Conservation (phyloP, 2,113 vertebrate genomes). For the Cyphomyrus plagiostoma region DNA sequence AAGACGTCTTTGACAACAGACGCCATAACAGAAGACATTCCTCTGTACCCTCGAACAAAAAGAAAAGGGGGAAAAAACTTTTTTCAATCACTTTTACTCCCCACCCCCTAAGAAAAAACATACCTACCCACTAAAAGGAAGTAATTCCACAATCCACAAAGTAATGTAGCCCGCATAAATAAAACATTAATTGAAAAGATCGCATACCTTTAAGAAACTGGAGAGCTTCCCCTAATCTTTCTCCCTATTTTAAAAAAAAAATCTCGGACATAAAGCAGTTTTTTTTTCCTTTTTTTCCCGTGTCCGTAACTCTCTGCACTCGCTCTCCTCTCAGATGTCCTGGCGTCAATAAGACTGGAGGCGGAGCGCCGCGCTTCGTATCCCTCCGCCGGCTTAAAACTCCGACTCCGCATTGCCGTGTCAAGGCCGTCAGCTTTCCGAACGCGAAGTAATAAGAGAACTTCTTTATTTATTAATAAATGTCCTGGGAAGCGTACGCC, state of each 20-base stretch:
- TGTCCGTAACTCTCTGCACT: slow-evolving; percentile 31
- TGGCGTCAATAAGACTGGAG: slow-evolving; percentile 54
- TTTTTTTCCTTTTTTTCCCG: slow-evolving; percentile 32
- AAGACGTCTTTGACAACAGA: neutral
- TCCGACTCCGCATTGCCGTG: slow-evolving; percentile 26
- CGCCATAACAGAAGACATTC: slow-evolving; percentile 22
- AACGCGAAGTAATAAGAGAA: slow-evolving; percentile 15
- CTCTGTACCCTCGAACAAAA: slow-evolving; percentile 25
- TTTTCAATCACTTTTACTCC: slow-evolving; percentile 55
- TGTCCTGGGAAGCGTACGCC: neutral
- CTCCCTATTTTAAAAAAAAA: slow-evolving; percentile 10
- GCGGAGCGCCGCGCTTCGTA: slow-evolving; percentile 48
- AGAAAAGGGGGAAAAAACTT: slow-evolving; percentile 28
- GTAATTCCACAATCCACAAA: slow-evolving; percentile 17
- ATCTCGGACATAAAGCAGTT: slow-evolving; percentile 37
- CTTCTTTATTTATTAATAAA: slow-evolving; percentile 19
- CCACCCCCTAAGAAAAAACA: slow-evolving; percentile 42
- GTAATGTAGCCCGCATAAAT: neutral
- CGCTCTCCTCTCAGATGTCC: slow-evolving; percentile 31
- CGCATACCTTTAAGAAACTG: slow-evolving; percentile 42
- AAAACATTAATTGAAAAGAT: neutral
- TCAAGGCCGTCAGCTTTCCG: neutral
- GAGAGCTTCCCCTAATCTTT: neutral
- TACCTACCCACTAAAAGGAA: slow-evolving; percentile 35
- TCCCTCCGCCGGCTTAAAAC: slow-evolving; percentile 57